Conservation (phyloP, 2,888 invertebrate species). For the Scaptomyza reducta region DNA sequence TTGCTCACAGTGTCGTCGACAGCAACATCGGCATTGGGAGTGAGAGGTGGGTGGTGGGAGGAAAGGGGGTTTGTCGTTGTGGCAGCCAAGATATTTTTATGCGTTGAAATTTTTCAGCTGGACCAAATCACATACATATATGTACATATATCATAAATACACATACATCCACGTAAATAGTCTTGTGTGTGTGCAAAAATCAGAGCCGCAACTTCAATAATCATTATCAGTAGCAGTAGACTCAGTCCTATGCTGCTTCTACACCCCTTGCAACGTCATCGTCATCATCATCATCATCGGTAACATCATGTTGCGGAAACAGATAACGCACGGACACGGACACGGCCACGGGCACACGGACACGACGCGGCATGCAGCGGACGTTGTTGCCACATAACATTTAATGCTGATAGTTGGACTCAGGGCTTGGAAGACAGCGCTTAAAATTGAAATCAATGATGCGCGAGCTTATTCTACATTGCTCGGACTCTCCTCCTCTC, state of each 20-base stretch:
- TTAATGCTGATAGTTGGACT: conserved; percentile 74
- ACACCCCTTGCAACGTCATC: conserved; percentile 31
- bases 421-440: conserved; percentile 48
- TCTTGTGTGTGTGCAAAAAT: conserved; percentile 59
- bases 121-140: conserved; percentile 54
- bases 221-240: conserved; percentile 71
- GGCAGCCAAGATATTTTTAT: conserved; percentile 81
- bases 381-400: conserved; percentile 74
- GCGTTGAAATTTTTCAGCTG: conserved; percentile 79
- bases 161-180: conserved; percentile 36
- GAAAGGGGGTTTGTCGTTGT: conserved; percentile 17
- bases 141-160: conserved; percentile 49
- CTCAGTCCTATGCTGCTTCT: conserved; percentile 13
- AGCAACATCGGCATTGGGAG: conserved; percentile 29
- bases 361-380: conserved; percentile 57
- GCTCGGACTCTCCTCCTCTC: conserved; percentile 26
- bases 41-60: background rate
- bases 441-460: conserved; percentile 82
- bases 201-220: conserved; percentile 74
- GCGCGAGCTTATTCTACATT: conserved; percentile 79
- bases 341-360: conserved; percentile 65
- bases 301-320: conserved; percentile 81
- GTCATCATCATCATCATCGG: conserved; percentile 45
- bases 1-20: conserved; percentile 80
- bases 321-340: conserved; percentile 82